Percentiles rank a stretch among this genome's conserved stretches.
phyloP scores from a whole-genome alignment of 2,888 invertebrate species.

The Zootermopsis nevadensis region DNA sequence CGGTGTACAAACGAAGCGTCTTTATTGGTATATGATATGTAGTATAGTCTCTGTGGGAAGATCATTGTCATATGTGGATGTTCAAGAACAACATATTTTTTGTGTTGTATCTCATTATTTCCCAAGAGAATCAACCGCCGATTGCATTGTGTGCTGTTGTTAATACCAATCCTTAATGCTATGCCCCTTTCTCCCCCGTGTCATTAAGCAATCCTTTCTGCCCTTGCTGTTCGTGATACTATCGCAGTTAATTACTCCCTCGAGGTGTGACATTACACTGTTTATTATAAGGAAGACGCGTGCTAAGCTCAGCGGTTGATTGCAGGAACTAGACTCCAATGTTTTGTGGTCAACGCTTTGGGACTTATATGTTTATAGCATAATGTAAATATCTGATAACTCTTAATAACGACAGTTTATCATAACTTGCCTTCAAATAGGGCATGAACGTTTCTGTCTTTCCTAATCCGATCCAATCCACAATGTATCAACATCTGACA shows the following conservation, averaged over 20 bases:
- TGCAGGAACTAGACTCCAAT: neutral
- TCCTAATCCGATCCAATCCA: neutral
- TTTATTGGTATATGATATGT: too few species aligned
- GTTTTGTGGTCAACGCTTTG: neutral
- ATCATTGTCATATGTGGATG: neutral
- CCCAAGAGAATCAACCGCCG: neutral
- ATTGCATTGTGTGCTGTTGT: neutral
- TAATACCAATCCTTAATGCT: neutral
- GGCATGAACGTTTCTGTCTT: neutral
- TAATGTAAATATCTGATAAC: neutral
- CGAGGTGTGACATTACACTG: constrained; percentile 16
- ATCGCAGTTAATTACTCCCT: constrained; percentile 37
- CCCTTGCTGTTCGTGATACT: neutral
- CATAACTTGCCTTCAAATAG: neutral
- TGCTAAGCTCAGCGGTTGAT: neutral
- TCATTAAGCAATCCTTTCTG: constrained; percentile 38
- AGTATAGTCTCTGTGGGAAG: too few species aligned
- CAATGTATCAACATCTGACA: neutral
- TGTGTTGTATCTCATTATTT: constrained; percentile 2
- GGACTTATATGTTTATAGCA: neutral
- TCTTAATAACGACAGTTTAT: neutral
- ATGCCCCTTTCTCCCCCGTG: neutral
- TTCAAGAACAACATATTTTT: neutral
- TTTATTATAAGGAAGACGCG: constrained; percentile 3
- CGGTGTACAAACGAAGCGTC: too few species aligned